Evolutionary conservation across 2,797 vertebrate genomes (phyloP).

Genomic region (Aselliscus stoliczkanus): DNA sequence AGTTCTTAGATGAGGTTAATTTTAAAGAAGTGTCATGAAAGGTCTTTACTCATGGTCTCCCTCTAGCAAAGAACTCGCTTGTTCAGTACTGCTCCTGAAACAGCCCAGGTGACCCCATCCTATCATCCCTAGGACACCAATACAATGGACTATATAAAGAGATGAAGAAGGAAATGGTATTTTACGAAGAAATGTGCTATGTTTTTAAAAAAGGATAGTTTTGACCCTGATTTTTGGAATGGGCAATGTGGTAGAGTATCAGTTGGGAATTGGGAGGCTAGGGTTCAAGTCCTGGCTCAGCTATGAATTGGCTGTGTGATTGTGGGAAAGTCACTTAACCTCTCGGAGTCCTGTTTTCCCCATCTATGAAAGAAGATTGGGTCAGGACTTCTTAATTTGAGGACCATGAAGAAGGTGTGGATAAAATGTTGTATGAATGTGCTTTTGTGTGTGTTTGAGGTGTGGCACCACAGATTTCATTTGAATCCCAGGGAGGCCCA

Average conservation of each 20-base stretch:
- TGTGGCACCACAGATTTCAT: background rate
- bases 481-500: background rate
- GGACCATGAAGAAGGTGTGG: background rate
- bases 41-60: background rate
- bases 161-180: conserved; percentile 40
- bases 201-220: background rate
- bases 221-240: background rate
- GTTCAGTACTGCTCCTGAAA: background rate
- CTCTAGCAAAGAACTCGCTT: background rate
- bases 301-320: background rate
- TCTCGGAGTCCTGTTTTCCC: background rate
- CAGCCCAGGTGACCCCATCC: background rate
- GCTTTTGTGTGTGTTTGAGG: background rate
- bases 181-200: background rate
- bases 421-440: background rate
- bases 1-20: background rate
- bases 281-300: background rate
- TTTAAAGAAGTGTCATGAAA: background rate
- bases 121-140: background rate
- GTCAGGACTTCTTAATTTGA: background rate
- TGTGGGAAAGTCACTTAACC: background rate
- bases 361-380: background rate
- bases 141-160: conserved; percentile 47
- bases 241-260: rapidly evolving
- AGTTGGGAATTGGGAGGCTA: background rate